A percentile compares a stretch with the other conserved stretches of the same genome.
These are phyloP conservation scores for Lanius ludovicianus DNA, from an alignment of 2,113 vertebrate species.

Conservation along the genomic window DNA sequence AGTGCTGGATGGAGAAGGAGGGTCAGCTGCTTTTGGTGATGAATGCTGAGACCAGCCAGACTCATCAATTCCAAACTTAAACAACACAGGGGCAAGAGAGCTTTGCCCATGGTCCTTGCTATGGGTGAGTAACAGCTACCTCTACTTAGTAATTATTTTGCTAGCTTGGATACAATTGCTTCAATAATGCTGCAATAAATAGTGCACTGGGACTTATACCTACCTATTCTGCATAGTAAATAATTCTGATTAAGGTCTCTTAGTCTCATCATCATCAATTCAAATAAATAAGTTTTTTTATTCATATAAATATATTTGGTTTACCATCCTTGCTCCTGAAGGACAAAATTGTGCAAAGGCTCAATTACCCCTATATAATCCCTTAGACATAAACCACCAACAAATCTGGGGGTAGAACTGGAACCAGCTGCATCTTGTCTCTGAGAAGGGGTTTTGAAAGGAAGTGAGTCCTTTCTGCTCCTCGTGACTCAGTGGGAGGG, in stretches of 20 bases:
- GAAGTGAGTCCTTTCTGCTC: neutral
- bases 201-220: neutral
- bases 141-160: neutral
- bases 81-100: neutral
- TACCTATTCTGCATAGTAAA: neutral
- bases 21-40: neutral
- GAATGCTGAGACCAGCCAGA: neutral
- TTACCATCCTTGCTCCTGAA: neutral
- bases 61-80: neutral
- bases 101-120: neutral
- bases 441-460: neutral
- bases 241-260: neutral
- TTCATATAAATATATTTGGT: neutral
- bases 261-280: neutral
- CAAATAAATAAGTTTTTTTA: neutral
- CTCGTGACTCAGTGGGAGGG: neutral
- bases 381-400: neutral
- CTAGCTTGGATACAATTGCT: neutral
- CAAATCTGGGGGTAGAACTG: neutral
- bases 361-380: neutral
- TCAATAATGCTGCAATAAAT: neutral
- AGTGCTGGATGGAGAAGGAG: neutral
- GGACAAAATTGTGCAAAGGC: neutral
- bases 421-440: neutral
- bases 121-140: neutral